These are phyloP conservation scores for Montipora foliosa DNA, from an alignment of 64 coral and sea anemone species.

Conservation along the genomic window DNA sequence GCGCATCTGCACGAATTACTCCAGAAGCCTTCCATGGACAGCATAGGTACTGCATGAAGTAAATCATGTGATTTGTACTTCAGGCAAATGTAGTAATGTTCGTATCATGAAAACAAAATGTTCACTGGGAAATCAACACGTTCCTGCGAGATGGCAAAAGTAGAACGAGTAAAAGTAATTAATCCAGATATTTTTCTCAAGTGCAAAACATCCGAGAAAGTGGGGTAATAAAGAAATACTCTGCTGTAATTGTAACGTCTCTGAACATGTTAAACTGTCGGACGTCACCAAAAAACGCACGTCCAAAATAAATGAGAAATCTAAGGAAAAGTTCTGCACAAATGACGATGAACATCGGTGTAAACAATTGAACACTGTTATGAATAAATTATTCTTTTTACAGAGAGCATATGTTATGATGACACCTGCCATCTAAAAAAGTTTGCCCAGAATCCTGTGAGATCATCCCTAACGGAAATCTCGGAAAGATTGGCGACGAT, in stretches of 20 bases:
- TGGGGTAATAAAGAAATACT: background rate
- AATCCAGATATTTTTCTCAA: background rate
- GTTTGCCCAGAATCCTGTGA: slow-evolving; percentile 7
- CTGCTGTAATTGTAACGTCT: no score
- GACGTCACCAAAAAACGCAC: background rate
- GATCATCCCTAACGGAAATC: background rate
- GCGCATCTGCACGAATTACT: background rate
- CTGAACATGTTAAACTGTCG: no score
- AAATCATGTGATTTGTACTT: background rate
- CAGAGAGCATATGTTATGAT: slow-evolving; percentile 35
- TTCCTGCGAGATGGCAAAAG: background rate
- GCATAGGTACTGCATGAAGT: background rate
- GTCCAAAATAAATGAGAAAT: background rate
- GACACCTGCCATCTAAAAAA: slow-evolving; percentile 38
- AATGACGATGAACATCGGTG: background rate
- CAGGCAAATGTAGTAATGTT: background rate
- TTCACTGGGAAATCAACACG: background rate
- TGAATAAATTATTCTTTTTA: background rate
- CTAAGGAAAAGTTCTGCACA: background rate
- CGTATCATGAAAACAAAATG: background rate
- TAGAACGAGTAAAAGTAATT: background rate
- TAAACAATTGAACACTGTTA: background rate
- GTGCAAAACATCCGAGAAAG: background rate
- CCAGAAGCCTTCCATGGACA: background rate
- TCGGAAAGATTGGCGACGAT: background rate